Evolutionary conservation across 2,888 invertebrate genomes (phyloP).

Genomic region (Blomia tropicalis): DNA sequence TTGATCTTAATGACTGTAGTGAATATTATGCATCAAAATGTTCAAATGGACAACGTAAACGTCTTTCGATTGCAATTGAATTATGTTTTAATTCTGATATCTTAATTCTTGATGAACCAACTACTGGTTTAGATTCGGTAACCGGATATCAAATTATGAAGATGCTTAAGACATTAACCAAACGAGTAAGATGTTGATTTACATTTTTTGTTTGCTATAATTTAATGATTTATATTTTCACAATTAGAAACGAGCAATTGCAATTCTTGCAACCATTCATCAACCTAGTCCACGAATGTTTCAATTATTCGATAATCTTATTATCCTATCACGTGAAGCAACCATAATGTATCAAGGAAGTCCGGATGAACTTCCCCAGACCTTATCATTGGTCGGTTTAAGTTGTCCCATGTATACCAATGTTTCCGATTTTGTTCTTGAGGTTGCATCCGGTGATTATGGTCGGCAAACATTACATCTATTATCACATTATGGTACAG

Average conservation of each 20-base stretch:
- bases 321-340: not conserved
- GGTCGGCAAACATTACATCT: constrained; percentile 14
- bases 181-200: not conserved
- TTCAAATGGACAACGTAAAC: constrained; percentile 66
- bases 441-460: constrained; percentile 16
- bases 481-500: constrained; percentile 17
- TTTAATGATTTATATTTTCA: not conserved
- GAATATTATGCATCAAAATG: not conserved
- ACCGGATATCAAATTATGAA: constrained; percentile 67
- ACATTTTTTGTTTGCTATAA: not conserved
- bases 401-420: not conserved
- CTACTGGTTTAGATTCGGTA: constrained; percentile 75
- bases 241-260: not conserved
- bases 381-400: constrained; percentile 1
- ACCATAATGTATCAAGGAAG: constrained; percentile 14
- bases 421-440: constrained; percentile 11
- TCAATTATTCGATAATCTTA: constrained; percentile 57
- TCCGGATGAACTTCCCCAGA: not conserved
- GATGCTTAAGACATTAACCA: constrained; percentile 58
- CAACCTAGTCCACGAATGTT: constrained; percentile 72
- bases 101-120: constrained; percentile 86
- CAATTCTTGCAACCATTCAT: constrained; percentile 72
- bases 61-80: constrained; percentile 75
- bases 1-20: not conserved
- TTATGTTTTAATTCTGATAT: constrained; percentile 75